phyloP scores from a whole-genome alignment of 1,140 invertebrate species.

The Cardiocondyla obscurior region DNA sequence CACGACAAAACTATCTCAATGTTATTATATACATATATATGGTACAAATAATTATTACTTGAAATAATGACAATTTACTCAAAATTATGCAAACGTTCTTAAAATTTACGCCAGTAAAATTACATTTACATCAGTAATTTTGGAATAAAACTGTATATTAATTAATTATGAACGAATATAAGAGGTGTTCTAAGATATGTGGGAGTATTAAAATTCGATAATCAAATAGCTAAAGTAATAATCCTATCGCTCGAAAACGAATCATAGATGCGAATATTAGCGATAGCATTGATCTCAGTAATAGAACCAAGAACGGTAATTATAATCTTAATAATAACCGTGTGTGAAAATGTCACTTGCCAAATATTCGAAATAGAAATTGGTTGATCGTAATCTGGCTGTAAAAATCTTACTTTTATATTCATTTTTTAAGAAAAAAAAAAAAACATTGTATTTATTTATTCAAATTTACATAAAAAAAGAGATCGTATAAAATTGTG shows the following conservation, averaged over 20 bases:
- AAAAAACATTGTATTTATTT: background rate
- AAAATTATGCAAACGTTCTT: background rate
- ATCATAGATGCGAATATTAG: constrained; percentile 6
- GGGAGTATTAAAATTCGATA: constrained; percentile 7
- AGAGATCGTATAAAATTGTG: background rate
- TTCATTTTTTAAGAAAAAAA: background rate
- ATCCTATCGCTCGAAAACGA: background rate
- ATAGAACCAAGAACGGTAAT: constrained; percentile 10
- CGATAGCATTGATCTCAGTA: background rate
- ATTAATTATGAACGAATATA: constrained; percentile 31
- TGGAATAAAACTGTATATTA: constrained; percentile 20
- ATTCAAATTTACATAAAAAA: background rate
- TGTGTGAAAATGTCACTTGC: background rate
- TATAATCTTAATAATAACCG: background rate
- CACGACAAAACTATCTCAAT: background rate
- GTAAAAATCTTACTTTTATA: background rate
- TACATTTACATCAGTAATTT: background rate
- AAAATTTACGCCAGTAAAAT: background rate
- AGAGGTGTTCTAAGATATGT: background rate
- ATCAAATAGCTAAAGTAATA: constrained; percentile 17
- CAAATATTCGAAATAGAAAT: constrained; percentile 27
- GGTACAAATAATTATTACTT: background rate
- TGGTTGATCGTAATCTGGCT: background rate
- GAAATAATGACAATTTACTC: background rate
- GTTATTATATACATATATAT: background rate